Percentiles rank a stretch among this genome's conserved stretches.
Conservation (phyloP, 2,113 vertebrate species). For the Psittacula cyanocephala region DNA sequence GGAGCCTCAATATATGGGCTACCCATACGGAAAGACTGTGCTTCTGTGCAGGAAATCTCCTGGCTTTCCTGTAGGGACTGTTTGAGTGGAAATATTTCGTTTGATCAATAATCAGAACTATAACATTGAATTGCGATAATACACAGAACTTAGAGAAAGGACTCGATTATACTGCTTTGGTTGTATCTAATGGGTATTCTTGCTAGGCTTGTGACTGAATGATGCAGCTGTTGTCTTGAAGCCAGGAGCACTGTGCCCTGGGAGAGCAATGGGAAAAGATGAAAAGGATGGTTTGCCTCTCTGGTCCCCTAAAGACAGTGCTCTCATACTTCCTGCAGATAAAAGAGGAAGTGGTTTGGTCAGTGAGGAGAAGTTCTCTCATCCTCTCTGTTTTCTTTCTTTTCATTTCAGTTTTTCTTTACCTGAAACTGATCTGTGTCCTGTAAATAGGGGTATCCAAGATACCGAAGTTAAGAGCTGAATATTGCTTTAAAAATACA, state of each 20-base stretch:
- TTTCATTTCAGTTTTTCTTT: neutral
- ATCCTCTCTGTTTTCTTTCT: neutral
- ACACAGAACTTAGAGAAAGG: neutral
- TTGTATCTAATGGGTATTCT: neutral
- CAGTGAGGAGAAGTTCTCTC: neutral
- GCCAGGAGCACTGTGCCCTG: neutral
- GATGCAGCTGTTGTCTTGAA: neutral
- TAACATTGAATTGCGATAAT: neutral
- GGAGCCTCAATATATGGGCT: neutral
- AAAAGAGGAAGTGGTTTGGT: neutral
- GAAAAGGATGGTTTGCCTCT: neutral
- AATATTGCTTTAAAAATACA: neutral
- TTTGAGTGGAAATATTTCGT: neutral
- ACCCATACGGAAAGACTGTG: accelerated
- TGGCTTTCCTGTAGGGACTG: neutral
- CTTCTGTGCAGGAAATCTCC: neutral
- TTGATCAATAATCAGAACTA: neutral
- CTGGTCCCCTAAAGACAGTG: neutral
- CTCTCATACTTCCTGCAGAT: neutral
- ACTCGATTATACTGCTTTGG: neutral
- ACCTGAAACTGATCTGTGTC: neutral
- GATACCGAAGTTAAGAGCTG: neutral
- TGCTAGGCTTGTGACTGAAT: neutral
- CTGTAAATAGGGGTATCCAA: neutral
- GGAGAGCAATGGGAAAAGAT: neutral